phyloP scores from a whole-genome alignment of 2,888 invertebrate species.

The Mythimna lalbum region DNA sequence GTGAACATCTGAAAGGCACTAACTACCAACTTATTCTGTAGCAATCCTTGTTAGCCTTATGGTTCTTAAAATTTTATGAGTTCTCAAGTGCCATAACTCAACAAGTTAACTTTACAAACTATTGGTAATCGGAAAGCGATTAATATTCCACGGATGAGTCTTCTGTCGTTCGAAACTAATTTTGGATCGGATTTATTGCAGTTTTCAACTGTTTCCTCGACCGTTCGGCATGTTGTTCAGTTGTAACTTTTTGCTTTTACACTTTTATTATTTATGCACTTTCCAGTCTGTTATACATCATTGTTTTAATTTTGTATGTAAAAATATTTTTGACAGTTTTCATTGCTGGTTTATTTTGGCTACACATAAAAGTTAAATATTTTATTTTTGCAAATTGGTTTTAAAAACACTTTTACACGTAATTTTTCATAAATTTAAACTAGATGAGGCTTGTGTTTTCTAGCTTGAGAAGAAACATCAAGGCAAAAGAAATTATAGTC shows the following conservation, averaged over 20 bases:
- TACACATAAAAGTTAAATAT: background rate
- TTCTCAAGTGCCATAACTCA: constrained; percentile 77
- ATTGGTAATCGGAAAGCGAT: constrained; percentile 81
- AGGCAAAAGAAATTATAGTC: too few species aligned
- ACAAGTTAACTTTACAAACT: constrained; percentile 77
- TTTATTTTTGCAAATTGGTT: too few species aligned
- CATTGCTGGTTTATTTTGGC: constrained; percentile 14
- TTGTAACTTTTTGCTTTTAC: constrained; percentile 33
- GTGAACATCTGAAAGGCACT: constrained; percentile 35
- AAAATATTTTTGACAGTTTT: constrained; percentile 6
- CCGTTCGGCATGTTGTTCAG: constrained; percentile 37
- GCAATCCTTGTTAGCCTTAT: constrained; percentile 53
- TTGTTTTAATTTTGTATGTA: constrained; percentile 33
- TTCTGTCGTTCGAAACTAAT: constrained; percentile 82
- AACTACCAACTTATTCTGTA: constrained; percentile 52
- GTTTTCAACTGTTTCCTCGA: constrained; percentile 70
- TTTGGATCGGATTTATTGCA: constrained; percentile 77
- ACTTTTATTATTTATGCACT: constrained; percentile 42
- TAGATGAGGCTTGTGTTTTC: too few species aligned
- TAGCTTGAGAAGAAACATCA: too few species aligned
- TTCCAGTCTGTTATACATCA: constrained; percentile 14
- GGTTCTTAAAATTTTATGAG: constrained; percentile 69
- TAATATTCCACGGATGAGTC: constrained; percentile 80
- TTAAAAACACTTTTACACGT: too few species aligned
- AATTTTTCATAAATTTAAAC: too few species aligned